These are phyloP conservation scores for Caenorhabditis panamensis DNA, from an alignment of 2,888 invertebrate species.

Conservation along the genomic window DNA sequence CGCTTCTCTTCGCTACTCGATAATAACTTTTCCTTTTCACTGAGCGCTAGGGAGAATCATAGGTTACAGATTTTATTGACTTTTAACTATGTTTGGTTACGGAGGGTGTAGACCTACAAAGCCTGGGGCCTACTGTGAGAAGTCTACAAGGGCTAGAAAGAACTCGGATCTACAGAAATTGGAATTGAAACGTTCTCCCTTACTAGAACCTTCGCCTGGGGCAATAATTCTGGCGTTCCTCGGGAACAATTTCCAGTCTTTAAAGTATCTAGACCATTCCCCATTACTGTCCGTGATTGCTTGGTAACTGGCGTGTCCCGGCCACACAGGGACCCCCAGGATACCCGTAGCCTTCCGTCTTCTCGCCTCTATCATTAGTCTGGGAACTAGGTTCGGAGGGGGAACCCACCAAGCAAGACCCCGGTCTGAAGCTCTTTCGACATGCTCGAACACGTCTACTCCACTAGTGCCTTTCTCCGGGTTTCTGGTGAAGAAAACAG, in stretches of 20 bases:
- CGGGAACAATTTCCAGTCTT: neutral
- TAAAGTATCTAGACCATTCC: neutral
- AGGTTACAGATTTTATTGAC: neutral
- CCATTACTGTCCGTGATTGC: neutral
- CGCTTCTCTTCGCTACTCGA: neutral
- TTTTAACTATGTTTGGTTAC: neutral
- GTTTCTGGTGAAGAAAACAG: slow-evolving; percentile 2
- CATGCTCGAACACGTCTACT: slow-evolving; percentile 7
- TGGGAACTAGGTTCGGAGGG: slow-evolving; percentile 4
- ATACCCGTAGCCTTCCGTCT: neutral
- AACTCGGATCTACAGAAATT: neutral
- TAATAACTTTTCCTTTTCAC: neutral
- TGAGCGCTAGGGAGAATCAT: neutral
- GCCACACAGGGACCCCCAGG: slow-evolving; percentile 11
- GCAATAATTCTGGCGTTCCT: neutral
- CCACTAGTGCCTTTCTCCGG: neutral
- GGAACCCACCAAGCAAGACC: slow-evolving; percentile 25
- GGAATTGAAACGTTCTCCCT: neutral
- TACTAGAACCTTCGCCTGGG: slow-evolving; percentile 5
- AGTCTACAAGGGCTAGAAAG: slow-evolving; percentile 13
- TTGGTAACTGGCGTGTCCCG: neutral
- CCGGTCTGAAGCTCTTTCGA: neutral
- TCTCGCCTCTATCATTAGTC: neutral
- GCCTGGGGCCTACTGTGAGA: slow-evolving; percentile 2
- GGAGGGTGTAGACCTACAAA: neutral